Conservation (phyloP, 2,113 vertebrate species). For the Callaeas wilsoni region DNA sequence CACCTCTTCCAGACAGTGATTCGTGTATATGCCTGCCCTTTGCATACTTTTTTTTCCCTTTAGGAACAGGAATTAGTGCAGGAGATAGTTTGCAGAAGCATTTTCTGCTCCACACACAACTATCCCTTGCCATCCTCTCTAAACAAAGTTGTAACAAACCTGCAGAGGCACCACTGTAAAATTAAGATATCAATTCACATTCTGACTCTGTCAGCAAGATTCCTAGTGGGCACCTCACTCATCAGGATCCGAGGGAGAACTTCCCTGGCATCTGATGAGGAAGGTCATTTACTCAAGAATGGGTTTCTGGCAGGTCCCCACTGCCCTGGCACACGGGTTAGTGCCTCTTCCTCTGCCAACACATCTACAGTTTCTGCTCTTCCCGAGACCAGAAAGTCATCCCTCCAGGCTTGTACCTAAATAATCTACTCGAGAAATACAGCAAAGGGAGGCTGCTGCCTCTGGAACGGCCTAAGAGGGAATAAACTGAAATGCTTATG, state of each 20-base stretch:
- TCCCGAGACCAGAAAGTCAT: not conserved
- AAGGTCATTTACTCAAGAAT: not conserved
- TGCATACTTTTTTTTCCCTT: not conserved
- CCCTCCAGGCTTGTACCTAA: not conserved
- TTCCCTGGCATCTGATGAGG: not conserved
- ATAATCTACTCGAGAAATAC: not conserved
- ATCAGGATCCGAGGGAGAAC: not conserved
- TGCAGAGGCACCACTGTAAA: not conserved
- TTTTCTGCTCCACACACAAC: not conserved
- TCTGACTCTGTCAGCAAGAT: not conserved
- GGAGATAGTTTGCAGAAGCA: not conserved
- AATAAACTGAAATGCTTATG: not conserved
- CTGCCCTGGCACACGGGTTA: not conserved
- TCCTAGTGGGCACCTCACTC: not conserved
- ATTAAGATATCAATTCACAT: not conserved
- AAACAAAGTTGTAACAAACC: not conserved
- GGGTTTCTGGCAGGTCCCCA: not conserved
- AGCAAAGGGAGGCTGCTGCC: not conserved
- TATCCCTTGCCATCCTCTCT: not conserved
- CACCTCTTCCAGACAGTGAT: not conserved
- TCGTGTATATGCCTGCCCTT: not conserved
- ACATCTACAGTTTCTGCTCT: not conserved
- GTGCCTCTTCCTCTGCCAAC: not conserved
- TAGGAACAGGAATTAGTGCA: not conserved
- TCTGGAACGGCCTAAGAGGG: not conserved